phyloP scores from a whole-genome alignment of 1,140 invertebrate species.

The Wiebesia pumilae region DNA sequence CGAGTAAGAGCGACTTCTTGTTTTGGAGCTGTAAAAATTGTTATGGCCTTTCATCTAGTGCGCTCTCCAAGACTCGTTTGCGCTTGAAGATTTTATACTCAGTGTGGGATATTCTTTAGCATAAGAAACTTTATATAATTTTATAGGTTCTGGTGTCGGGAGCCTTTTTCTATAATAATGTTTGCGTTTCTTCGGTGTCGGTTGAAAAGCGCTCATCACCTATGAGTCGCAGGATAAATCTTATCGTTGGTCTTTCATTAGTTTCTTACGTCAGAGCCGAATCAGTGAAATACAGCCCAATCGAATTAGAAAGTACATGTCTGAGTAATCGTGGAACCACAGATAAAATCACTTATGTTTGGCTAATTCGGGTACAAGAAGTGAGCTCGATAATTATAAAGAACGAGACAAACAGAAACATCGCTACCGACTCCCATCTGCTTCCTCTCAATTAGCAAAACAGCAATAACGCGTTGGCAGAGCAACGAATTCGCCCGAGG shows the following conservation, averaged over 20 bases:
- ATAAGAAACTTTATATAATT: not conserved
- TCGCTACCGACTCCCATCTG: not conserved
- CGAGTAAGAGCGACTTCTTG: not conserved
- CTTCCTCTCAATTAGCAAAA: slow-evolving; percentile 24
- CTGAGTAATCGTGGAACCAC: not conserved
- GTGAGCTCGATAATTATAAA: not conserved
- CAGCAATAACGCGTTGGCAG: not conserved
- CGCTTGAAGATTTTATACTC: slow-evolving; percentile 4
- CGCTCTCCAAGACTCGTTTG: slow-evolving; percentile 3
- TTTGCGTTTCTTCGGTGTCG: not conserved
- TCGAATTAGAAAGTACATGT: not conserved
- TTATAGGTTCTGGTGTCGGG: not conserved
- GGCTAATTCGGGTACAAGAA: not conserved
- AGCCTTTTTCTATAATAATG: not conserved
- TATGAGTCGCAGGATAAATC: too few species aligned
- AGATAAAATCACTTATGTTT: not conserved
- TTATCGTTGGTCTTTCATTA: too few species aligned
- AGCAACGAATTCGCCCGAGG: not conserved
- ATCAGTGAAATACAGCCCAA: too few species aligned
- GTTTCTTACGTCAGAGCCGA: too few species aligned
- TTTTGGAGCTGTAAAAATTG: slow-evolving; percentile 4
- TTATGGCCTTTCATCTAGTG: not conserved
- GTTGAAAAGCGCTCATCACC: not conserved
- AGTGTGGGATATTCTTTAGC: not conserved
- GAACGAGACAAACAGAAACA: not conserved